A percentile compares a stretch with the other conserved stretches of the same genome.
phyloP scores from a whole-genome alignment of 2,113 vertebrate species.

The Ptyas mucosa region DNA sequence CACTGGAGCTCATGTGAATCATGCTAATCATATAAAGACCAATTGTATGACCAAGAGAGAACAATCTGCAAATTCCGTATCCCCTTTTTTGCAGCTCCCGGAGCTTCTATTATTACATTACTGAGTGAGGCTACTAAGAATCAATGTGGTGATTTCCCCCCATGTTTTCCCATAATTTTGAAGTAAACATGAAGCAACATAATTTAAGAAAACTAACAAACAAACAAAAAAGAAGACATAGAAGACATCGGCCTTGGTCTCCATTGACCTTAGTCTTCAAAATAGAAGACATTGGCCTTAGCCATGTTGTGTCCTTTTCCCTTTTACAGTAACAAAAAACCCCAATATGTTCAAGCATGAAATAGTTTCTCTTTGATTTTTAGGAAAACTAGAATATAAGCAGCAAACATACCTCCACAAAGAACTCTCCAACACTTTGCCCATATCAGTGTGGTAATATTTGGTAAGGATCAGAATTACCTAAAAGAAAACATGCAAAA shows the following conservation, averaged over 20 bases:
- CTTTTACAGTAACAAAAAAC: not conserved
- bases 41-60: not conserved
- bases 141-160: not conserved
- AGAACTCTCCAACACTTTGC: slow-evolving; percentile 95
- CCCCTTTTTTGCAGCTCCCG: not conserved
- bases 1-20: not conserved
- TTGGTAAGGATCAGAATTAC: slow-evolving; percentile 97
- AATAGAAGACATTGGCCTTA: not conserved
- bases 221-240: not conserved
- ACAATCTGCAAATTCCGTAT: not conserved
- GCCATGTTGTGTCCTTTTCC: not conserved
- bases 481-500: slow-evolving; percentile 65
- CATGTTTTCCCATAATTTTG: not conserved
- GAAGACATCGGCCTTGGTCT: not conserved
- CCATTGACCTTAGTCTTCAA: not conserved
- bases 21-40: not conserved
- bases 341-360: not conserved
- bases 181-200: not conserved
- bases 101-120: not conserved
- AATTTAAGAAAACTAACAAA: not conserved
- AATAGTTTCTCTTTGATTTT: not conserved
- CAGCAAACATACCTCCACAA: slow-evolving; percentile 80
- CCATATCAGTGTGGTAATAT: slow-evolving; percentile 94
- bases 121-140: not conserved
- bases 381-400: fast-evolving